A percentile compares a stretch with the other conserved stretches of the same genome.
phyloP scores from a whole-genome alignment of 2,113 vertebrate genomes.

The Gracilinanus agilis region DNA sequence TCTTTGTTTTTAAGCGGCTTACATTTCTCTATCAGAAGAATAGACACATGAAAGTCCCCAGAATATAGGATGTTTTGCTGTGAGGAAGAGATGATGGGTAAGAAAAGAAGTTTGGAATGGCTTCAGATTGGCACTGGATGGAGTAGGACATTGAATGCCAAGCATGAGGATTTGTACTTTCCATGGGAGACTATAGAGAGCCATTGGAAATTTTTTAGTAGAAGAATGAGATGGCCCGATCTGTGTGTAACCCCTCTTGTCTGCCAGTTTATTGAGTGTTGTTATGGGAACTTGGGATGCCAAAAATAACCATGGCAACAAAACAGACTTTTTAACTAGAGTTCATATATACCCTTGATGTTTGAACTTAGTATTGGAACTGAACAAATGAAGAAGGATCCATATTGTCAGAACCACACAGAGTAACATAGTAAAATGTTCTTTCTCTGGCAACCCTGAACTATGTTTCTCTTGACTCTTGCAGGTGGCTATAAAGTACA shows the following conservation, averaged over 20 bases:
- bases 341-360: not conserved
- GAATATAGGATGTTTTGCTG: not conserved
- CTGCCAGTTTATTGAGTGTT: not conserved
- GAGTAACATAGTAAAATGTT: not conserved
- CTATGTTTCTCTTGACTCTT: not conserved
- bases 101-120: not conserved
- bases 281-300: not conserved
- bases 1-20: not conserved
- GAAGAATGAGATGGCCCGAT: not conserved
- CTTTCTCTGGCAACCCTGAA: not conserved
- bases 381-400: not conserved
- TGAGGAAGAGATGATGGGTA: not conserved
- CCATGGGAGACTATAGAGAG: not conserved
- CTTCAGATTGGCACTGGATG: not conserved
- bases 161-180: not conserved
- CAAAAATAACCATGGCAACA: not conserved
- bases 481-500: not conserved
- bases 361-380: not conserved
- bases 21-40: not conserved
- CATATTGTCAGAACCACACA: not conserved
- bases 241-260: not conserved
- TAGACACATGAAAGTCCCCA: not conserved
- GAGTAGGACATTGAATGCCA: not conserved
- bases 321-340: not conserved
- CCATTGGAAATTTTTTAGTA: not conserved